Evolutionary conservation across 2,113 vertebrate genomes (phyloP).

Genomic region (Odontesthes bonariensis): DNA sequence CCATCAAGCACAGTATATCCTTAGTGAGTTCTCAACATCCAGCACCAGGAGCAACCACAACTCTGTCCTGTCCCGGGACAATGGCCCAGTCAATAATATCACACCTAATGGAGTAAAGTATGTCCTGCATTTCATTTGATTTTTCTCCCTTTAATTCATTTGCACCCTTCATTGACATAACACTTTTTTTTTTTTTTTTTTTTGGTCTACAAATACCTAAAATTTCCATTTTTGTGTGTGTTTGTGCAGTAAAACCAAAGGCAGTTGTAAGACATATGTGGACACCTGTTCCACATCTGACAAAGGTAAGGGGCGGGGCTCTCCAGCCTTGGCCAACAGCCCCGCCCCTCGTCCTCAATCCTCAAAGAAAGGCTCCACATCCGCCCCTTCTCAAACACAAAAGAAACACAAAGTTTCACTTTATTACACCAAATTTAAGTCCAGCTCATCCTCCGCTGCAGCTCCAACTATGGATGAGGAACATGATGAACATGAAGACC

Average conservation of each 20-base stretch:
- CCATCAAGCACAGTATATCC: constrained; percentile 95
- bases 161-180: background rate
- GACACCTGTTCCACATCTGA: constrained; percentile 90
- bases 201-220: background rate
- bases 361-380: constrained; percentile 87
- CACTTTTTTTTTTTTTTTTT: background rate
- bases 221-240: constrained; percentile 18
- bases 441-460: constrained; percentile 65
- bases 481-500: constrained; percentile 75
- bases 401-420: constrained; percentile 96
- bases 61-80: constrained; percentile 82
- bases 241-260: constrained; percentile 83
- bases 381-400: constrained; percentile 85
- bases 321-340: constrained; percentile 84
- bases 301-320: constrained; percentile 95
- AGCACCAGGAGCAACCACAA: constrained; percentile 87
- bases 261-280: constrained; percentile 92
- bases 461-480: constrained; percentile 70
- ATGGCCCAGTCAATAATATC: constrained; percentile 81
- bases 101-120: constrained; percentile 90
- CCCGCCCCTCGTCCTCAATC: constrained; percentile 85
- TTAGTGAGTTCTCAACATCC: constrained; percentile 90
- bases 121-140: constrained; percentile 12
- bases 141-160: background rate
- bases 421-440: constrained; percentile 91